These are phyloP conservation scores for Chitala chitala DNA, from an alignment of 2,113 vertebrate genomes.

Conservation along the genomic window DNA sequence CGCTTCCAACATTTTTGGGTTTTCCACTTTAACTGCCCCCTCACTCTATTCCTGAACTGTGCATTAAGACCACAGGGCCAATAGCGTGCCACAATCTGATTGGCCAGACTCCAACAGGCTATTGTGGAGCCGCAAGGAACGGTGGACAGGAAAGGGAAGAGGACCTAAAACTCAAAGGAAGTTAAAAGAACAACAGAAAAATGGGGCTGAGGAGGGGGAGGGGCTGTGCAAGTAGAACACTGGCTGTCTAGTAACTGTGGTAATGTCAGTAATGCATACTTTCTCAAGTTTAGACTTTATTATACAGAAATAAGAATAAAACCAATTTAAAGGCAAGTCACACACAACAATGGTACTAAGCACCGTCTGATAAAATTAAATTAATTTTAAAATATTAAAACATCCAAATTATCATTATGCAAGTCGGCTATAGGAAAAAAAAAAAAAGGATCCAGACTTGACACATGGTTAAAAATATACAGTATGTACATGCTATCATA, in stretches of 20 bases:
- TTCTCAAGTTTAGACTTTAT: neutral
- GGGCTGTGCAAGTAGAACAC: neutral
- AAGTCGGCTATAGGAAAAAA: no score
- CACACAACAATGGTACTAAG: no score
- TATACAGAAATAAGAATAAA: neutral
- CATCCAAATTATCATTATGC: no score
- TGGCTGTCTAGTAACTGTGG: neutral
- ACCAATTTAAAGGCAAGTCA: neutral
- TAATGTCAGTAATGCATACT: neutral
- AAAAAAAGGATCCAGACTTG: no score
- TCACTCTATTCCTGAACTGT: conserved; percentile 35
- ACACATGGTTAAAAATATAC: no score
- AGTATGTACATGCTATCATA: no score
- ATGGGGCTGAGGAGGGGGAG: conserved; percentile 23
- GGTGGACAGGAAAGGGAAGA: conserved; percentile 88
- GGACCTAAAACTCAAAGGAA: conserved; percentile 81
- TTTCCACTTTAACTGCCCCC: neutral
- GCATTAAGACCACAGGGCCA: conserved; percentile 46
- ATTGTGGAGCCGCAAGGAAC: conserved; percentile 68
- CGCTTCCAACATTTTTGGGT: neutral
- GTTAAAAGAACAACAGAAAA: conserved; percentile 68
- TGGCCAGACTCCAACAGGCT: conserved; percentile 70
- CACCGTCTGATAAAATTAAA: no score
- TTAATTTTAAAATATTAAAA: no score
- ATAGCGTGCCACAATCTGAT: conserved; percentile 59